Percentiles rank a stretch among this genome's conserved stretches.
These are phyloP conservation scores for Galemys pyrenaicus DNA, from an alignment of 2,113 vertebrate species.

Conservation along the genomic window DNA sequence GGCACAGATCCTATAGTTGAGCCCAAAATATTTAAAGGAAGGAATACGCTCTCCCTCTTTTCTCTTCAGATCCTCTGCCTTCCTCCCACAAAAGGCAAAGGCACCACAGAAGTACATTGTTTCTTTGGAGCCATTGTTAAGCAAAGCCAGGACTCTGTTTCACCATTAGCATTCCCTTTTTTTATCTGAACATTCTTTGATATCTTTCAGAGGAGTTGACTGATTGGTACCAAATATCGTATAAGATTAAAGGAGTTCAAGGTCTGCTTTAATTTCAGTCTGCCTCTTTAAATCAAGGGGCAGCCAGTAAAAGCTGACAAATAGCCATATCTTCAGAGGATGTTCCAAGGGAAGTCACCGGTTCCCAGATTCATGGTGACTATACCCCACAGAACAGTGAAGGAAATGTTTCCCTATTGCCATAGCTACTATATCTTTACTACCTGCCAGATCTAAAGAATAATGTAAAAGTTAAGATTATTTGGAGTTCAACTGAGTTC, in stretches of 20 bases:
- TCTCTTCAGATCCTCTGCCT: background rate
- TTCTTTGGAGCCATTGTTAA: background rate
- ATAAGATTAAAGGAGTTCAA: conserved; percentile 21
- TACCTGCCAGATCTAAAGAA: background rate
- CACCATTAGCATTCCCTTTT: background rate
- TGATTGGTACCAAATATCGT: background rate
- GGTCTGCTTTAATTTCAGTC: background rate
- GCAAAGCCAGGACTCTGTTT: background rate
- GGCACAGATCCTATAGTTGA: background rate
- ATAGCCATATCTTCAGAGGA: background rate
- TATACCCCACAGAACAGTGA: background rate
- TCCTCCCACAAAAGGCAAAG: background rate
- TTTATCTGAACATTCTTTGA: background rate
- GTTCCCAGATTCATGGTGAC: background rate
- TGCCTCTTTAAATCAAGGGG: background rate
- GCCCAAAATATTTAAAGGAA: background rate
- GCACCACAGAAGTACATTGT: background rate
- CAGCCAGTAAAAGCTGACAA: background rate
- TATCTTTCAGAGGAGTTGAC: conserved; percentile 5
- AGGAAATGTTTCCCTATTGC: background rate
- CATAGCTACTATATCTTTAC: background rate
- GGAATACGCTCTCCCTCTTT: background rate
- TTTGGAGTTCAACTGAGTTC: background rate
- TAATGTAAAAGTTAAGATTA: background rate
- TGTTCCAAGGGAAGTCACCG: background rate